Evolutionary conservation across 2,113 vertebrate species (phyloP).

Genomic region (Ramphastos sulfuratus): DNA sequence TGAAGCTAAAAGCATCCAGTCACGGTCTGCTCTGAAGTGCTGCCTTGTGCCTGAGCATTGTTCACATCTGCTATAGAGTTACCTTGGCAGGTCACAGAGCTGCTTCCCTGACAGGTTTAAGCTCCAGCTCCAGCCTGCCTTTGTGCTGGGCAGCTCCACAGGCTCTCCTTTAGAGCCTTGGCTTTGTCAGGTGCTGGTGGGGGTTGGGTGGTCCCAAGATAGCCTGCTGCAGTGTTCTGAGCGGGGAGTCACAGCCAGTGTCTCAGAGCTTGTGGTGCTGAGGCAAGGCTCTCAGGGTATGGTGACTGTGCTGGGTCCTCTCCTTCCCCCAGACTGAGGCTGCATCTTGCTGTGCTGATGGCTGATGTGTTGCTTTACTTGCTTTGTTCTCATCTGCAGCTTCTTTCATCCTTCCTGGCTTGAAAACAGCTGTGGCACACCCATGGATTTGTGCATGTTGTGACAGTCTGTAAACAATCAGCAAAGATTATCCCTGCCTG

Average conservation of each 20-base stretch:
- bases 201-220: neutral
- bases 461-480: neutral
- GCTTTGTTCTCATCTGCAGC: neutral
- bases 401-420: neutral
- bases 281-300: neutral
- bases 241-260: neutral
- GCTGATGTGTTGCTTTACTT: neutral
- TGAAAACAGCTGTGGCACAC: slow-evolving; percentile 20
- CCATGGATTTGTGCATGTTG: neutral
- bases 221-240: neutral
- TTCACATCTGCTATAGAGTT: neutral
- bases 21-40: neutral
- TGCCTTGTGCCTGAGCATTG: neutral
- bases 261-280: neutral
- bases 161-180: neutral
- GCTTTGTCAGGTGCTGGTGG: neutral
- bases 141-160: neutral
- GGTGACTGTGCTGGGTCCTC: neutral
- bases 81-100: neutral
- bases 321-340: neutral
- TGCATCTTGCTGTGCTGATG: neutral
- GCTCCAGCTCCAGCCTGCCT: neutral
- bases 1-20: neutral
- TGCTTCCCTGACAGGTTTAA: neutral
- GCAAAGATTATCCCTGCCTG: neutral